A percentile compares a stretch with the other conserved stretches of the same genome.
phyloP scores from a whole-genome alignment of 2,888 invertebrate species.

The Carpatolechia fugitivella region DNA sequence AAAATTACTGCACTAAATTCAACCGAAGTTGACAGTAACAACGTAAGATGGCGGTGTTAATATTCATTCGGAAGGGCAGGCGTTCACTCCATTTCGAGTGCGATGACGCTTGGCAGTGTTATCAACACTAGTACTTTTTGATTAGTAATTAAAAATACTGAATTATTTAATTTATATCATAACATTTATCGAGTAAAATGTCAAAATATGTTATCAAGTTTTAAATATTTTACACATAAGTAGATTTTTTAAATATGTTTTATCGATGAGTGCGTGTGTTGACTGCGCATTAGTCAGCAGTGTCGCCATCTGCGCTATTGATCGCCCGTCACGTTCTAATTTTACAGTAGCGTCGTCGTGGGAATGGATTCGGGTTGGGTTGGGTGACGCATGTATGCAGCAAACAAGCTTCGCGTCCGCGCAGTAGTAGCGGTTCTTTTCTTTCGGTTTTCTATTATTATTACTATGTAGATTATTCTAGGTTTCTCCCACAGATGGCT shows the following conservation, averaged over 20 bases:
- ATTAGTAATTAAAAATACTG: neutral
- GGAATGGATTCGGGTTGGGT: conserved; percentile 21
- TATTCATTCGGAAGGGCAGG: neutral
- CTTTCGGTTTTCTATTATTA: conserved; percentile 37
- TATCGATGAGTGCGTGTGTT: conserved; percentile 11
- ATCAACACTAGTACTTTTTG: neutral
- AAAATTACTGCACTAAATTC: conserved; percentile 56
- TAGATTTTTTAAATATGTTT: neutral
- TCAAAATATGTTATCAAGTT: no score
- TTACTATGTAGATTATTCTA: conserved; percentile 36
- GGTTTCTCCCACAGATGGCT: conserved; percentile 51
- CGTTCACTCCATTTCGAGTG: neutral
- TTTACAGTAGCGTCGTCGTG: conserved; percentile 35
- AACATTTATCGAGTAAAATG: no score
- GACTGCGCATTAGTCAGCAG: conserved; percentile 34
- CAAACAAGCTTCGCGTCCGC: neutral
- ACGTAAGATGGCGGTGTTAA: conserved; percentile 74
- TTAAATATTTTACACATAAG: no score
- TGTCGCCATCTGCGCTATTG: conserved; percentile 67
- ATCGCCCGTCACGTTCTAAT: conserved; percentile 50
- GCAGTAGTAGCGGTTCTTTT: conserved; percentile 1
- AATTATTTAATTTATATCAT: no score
- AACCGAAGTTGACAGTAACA: conserved; percentile 59
- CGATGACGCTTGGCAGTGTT: conserved; percentile 20
- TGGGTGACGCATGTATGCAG: conserved; percentile 31